Base-by-base conservation (phyloP, 1,140 invertebrate genomes). In the silkworm (Bombyx mori) region DNA sequence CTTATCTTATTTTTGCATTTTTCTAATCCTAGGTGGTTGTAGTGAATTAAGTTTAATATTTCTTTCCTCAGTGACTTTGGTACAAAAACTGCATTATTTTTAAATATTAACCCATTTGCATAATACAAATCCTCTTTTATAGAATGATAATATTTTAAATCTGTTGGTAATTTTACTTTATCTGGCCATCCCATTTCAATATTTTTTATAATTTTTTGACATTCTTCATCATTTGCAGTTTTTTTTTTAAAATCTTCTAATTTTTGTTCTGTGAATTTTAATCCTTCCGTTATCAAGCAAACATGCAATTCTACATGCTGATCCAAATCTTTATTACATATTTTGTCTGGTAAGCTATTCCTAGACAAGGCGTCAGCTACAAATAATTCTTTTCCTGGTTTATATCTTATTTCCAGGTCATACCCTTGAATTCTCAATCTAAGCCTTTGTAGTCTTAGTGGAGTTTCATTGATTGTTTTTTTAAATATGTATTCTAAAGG, bases 1-100 rank as follows among this genome's bases (percentile, higher is more conserved):
- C 57, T 56, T 35, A 60, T 63, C 10, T 8, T 12, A 26, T 52
- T 52, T 52, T 52, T 26, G 7, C 51, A 52, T 35, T 42, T 52
- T 22, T 52, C 35, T 10, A 10, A 52, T 3, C 51, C n/a, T 26
- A 8, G 8, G 42, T 52, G 51, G 10, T 42, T 42, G 7, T 52
- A 26, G 42, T 52, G 51, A 35, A 52, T 35, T 35, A 52, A 8
- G 6, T 52, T 26, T 35, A 52, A 42, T 35, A 52, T 26, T 35
- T 52, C 12, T 8, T 52, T 52, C 42, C 22, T 52, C n/a, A 52
- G 42, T 22, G n/a, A 22, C 10, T 42, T 52, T 22, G 51, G 51
- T 26, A 52, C 26, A 26, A 52, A 35, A 10, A 52, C 35, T 26
- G 22, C n/a, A 8, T 26, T 52, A 18, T 18, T 18, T 18, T 18